phyloP scores from a whole-genome alignment of 1,140 invertebrate species.

The Pantala flavescens region DNA sequence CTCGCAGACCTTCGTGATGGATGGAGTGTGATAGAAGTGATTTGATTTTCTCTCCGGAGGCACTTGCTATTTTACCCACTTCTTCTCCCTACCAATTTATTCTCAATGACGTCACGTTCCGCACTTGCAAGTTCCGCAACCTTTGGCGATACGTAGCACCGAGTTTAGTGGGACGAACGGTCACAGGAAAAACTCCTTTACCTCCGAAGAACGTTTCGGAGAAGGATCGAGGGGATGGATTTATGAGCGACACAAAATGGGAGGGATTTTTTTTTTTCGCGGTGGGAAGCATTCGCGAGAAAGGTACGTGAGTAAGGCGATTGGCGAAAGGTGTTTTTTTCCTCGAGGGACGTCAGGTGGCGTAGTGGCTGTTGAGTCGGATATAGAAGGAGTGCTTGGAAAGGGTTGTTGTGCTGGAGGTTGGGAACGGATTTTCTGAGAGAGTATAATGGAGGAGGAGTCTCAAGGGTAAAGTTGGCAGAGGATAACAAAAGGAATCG shows the following conservation, averaged over 20 bases:
- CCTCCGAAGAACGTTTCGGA: no score
- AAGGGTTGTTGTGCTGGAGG: background rate
- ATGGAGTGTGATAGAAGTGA: no score
- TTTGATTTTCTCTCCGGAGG: no score
- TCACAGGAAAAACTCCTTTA: no score
- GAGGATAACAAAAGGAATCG: background rate
- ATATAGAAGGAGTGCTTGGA: background rate
- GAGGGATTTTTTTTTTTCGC: background rate
- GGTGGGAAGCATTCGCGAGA: background rate
- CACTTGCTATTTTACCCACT: no score
- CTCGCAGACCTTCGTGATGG: no score
- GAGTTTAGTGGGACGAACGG: no score
- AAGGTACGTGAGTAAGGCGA: background rate
- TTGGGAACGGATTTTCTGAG: background rate
- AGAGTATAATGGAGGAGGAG: background rate
- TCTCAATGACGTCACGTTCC: no score
- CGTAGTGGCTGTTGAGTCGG: background rate
- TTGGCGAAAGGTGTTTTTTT: background rate
- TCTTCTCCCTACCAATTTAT: no score
- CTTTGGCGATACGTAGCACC: no score
- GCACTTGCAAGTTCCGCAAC: no score
- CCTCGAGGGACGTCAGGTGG: background rate
- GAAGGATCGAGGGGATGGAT: background rate
- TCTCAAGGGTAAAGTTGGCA: background rate
- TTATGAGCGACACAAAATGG: constrained; percentile 5